These are phyloP conservation scores for Drosophila prostipennis DNA, from an alignment of 2,888 invertebrate species.

Conservation along the genomic window DNA sequence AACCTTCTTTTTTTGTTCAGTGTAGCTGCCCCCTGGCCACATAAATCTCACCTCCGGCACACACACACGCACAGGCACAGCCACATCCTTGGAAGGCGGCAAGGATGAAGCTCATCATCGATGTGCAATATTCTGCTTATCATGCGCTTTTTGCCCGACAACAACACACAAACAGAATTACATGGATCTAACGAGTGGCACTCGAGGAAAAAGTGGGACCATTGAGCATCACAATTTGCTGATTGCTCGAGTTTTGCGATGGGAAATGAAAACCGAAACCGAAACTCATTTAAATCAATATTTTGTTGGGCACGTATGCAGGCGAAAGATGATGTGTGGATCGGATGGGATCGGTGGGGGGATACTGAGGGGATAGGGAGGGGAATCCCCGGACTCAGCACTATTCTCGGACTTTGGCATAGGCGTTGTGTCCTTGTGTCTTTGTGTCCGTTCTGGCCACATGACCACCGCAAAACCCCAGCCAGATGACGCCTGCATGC, in stretches of 20 bases:
- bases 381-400: slow-evolving; percentile 67
- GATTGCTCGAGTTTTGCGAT: slow-evolving; percentile 75
- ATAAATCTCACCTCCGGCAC: slow-evolving; percentile 34
- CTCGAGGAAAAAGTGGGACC: slow-evolving; percentile 69
- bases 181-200: slow-evolving; percentile 65
- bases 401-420: slow-evolving; percentile 66
- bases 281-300: slow-evolving; percentile 81
- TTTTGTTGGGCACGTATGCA: slow-evolving; percentile 79
- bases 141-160: slow-evolving; percentile 65
- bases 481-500: slow-evolving; percentile 76
- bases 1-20: not conserved
- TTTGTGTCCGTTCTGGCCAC: slow-evolving; percentile 13
- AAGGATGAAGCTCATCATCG: slow-evolving; percentile 66
- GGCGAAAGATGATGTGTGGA: slow-evolving; percentile 22
- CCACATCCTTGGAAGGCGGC: slow-evolving; percentile 11
- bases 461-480: slow-evolving; percentile 69
- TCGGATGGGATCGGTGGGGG: not conserved
- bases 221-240: slow-evolving; percentile 78
- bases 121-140: slow-evolving; percentile 80
- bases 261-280: slow-evolving; percentile 80
- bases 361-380: no score
- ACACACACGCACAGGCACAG: not conserved
- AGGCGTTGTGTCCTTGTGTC: slow-evolving; percentile 54
- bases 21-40: slow-evolving; percentile 16
- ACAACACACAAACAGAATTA: slow-evolving; percentile 41